Percentiles rank a stretch among this genome's conserved stretches.
Conservation (phyloP, 2,113 vertebrate genomes). For the Tachysurus fulvidraco region DNA sequence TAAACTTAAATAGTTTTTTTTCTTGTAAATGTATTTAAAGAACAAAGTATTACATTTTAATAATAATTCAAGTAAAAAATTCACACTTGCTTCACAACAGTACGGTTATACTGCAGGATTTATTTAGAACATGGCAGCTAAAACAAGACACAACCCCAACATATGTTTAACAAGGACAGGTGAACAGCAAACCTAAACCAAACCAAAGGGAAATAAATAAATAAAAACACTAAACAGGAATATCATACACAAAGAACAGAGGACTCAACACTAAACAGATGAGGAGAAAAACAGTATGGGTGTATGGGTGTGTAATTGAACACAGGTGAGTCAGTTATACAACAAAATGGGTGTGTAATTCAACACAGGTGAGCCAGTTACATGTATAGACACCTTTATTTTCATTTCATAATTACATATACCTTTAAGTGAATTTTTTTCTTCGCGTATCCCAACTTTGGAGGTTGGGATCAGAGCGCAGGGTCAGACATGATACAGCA, state of each 20-base stretch:
- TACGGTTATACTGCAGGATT: not conserved
- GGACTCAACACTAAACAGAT: not conserved
- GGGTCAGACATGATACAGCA: no score
- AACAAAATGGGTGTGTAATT: not conserved
- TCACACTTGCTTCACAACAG: not conserved
- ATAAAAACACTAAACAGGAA: not conserved
- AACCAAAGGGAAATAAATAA: not conserved
- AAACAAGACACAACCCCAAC: not conserved
- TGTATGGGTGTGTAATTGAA: not conserved
- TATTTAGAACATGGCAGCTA: not conserved
- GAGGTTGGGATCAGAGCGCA: no score
- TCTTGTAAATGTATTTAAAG: not conserved
- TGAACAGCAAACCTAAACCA: not conserved
- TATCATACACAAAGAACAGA: not conserved
- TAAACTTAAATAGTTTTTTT: not conserved
- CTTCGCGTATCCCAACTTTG: no score
- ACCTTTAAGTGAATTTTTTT: no score
- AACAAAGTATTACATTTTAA: not conserved
- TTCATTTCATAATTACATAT: no score
- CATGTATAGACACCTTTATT: not conserved
- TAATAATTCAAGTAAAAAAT: not conserved
- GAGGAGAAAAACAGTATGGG: not conserved
- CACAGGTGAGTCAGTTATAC: not conserved
- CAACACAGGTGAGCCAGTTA: not conserved
- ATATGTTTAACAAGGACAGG: not conserved